Conservation (phyloP, 1,140 invertebrate species). For the Atta cephalotes region DNA sequence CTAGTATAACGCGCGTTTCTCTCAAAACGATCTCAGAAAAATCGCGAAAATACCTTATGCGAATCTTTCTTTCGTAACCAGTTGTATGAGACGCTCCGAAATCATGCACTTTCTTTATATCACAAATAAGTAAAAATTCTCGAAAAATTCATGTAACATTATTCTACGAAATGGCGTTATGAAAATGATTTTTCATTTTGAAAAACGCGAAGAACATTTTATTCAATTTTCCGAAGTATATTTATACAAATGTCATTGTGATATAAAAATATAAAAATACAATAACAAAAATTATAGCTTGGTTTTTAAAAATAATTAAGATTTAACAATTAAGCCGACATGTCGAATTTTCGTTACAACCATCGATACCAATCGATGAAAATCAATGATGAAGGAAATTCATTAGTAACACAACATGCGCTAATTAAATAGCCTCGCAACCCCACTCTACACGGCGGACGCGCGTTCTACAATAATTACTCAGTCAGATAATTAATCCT, state of each 20-base stretch:
- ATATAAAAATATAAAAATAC: background rate
- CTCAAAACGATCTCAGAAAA: conserved; percentile 15
- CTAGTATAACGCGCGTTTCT: background rate
- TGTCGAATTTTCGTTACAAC: conserved; percentile 28
- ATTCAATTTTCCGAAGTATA: background rate
- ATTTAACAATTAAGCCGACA: background rate
- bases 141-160: background rate
- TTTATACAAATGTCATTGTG: background rate
- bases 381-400: conserved; percentile 45
- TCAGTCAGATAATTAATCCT: conserved; percentile 62
- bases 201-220: background rate
- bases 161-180: background rate
- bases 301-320: background rate
- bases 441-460: background rate
- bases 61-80: background rate
- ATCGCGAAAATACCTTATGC: background rate
- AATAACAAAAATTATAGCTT: background rate
- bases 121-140: background rate
- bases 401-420: conserved; percentile 44
- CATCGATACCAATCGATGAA: background rate
- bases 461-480: conserved; percentile 57
- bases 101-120: background rate
- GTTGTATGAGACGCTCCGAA: background rate
- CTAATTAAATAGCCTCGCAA: conserved; percentile 48
- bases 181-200: background rate